phyloP scores from a whole-genome alignment of 2,888 invertebrate genomes.

The Noctua comes region DNA sequence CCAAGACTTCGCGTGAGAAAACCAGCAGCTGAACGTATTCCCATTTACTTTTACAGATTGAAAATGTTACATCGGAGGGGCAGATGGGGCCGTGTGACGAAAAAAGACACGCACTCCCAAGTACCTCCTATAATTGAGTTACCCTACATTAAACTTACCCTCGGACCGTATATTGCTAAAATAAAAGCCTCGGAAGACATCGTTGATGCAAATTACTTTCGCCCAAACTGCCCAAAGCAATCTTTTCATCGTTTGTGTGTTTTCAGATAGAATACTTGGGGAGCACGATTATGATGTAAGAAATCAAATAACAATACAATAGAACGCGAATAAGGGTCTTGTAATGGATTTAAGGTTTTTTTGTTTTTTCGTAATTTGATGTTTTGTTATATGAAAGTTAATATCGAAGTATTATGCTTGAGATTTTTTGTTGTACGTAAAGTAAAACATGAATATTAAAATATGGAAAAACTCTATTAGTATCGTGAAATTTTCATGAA shows the following conservation, averaged over 20 bases:
- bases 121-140: constrained; percentile 82
- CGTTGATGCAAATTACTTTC: constrained; percentile 63
- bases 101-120: constrained; percentile 69
- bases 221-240: constrained; percentile 45
- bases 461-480: neutral
- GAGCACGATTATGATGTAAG: constrained; percentile 40
- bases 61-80: constrained; percentile 55
- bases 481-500: neutral
- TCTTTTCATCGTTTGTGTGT: constrained; percentile 59
- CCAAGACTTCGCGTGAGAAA: constrained; percentile 51
- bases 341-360: constrained; percentile 29
- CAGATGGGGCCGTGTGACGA: constrained; percentile 59
- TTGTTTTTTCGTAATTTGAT: constrained; percentile 18
- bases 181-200: constrained; percentile 78
- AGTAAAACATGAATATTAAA: neutral
- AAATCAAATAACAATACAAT: constrained; percentile 43
- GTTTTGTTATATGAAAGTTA: constrained; percentile 11
- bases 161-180: constrained; percentile 81
- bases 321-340: constrained; percentile 3
- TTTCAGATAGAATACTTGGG: constrained; percentile 21
- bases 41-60: constrained; percentile 59
- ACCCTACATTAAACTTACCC: constrained; percentile 85
- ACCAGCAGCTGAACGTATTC: constrained; percentile 53
- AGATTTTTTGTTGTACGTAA: neutral
- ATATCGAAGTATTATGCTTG: constrained; percentile 9